Percentiles rank a stretch among this genome's conserved stretches.
Evolutionary conservation across 2,113 vertebrate genomes (phyloP).

Genomic region (Eonycteris spelaea): DNA sequence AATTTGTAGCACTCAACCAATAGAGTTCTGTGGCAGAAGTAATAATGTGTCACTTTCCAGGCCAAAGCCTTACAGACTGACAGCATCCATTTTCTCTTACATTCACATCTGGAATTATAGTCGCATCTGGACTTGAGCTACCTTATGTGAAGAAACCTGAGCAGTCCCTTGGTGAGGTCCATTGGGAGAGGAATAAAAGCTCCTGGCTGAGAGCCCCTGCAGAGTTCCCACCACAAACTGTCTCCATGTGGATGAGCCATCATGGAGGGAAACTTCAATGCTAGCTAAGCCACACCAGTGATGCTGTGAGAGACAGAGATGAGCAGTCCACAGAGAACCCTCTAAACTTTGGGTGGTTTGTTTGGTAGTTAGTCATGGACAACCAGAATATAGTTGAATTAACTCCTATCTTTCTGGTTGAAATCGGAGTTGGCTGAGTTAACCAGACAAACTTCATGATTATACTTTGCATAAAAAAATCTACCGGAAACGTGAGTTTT

Average conservation of each 20-base stretch:
- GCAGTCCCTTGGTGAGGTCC: neutral
- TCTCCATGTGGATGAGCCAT: neutral
- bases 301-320: neutral
- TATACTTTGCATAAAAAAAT: neutral
- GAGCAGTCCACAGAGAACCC: neutral
- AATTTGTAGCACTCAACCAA: neutral
- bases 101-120: neutral
- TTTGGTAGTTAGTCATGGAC: neutral
- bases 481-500: neutral
- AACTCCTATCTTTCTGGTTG: neutral
- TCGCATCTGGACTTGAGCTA: neutral
- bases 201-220: neutral
- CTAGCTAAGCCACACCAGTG: neutral
- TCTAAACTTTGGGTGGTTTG: neutral
- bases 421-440: neutral
- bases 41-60: neutral
- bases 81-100: neutral
- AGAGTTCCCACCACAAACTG: neutral
- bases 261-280: accelerated
- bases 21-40: neutral
- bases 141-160: neutral
- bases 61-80: neutral
- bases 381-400: neutral
- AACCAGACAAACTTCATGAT: neutral
- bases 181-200: neutral